These are phyloP conservation scores for Xestia sexstrigata DNA, from an alignment of 2,888 invertebrate species.

Conservation along the genomic window DNA sequence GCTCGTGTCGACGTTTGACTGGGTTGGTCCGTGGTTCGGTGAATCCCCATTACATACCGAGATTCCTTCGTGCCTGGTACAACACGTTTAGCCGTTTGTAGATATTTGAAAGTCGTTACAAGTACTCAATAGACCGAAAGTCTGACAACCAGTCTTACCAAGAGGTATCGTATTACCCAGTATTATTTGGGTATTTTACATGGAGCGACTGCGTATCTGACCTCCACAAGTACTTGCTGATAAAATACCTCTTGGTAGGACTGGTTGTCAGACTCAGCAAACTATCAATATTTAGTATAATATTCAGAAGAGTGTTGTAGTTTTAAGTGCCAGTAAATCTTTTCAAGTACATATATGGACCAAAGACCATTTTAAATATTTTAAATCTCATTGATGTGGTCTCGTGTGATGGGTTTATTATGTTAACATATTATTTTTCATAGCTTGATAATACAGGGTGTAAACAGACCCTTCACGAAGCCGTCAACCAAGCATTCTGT, in stretches of 20 bases:
- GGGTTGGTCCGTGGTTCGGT: neutral
- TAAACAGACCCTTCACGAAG: no score
- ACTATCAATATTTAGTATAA: neutral
- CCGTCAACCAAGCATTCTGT: no score
- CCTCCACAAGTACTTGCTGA: neutral
- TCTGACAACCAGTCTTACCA: neutral
- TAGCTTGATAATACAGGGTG: no score
- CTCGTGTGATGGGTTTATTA: neutral
- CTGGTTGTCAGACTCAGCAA: neutral
- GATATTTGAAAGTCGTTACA: neutral
- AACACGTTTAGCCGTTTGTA: neutral
- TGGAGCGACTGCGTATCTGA: no score
- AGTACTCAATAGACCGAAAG: neutral
- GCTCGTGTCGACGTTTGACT: neutral
- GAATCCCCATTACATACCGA: neutral
- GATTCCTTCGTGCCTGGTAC: neutral
- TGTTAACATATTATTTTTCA: no score
- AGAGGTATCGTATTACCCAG: neutral
- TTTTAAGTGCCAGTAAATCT: neutral
- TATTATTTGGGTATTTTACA: no score
- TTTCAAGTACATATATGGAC: neutral
- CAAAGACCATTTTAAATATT: neutral
- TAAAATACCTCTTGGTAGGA: neutral
- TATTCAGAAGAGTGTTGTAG: neutral
- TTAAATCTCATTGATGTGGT: neutral